phyloP scores from a whole-genome alignment of 2,113 vertebrate species.

The Toxotes chatareus region DNA sequence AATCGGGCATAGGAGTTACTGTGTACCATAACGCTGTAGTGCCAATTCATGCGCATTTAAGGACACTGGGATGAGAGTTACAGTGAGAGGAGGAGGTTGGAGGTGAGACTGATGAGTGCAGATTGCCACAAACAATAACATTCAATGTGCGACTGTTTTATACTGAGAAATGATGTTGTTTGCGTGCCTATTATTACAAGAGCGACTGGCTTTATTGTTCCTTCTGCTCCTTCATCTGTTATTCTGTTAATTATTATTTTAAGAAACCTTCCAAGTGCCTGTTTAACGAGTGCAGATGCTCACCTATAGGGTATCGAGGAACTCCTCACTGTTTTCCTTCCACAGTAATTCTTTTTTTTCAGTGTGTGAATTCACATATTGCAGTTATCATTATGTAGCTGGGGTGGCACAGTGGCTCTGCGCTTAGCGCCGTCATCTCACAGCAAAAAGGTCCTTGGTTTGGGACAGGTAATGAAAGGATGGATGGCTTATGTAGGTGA shows the following conservation, averaged over 20 bases:
- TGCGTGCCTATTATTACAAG: neutral
- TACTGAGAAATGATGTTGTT: neutral
- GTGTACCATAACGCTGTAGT: slow-evolving; percentile 6
- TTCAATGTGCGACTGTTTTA: slow-evolving; percentile 15
- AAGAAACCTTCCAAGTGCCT: neutral
- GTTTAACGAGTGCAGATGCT: neutral
- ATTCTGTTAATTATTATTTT: neutral
- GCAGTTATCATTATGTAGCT: slow-evolving; percentile 7
- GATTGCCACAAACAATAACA: slow-evolving; percentile 46
- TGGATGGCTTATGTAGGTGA: slow-evolving; percentile 9
- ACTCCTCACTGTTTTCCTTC: neutral
- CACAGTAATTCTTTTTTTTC: neutral
- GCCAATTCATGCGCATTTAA: slow-evolving; percentile 38
- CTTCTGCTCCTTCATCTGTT: neutral
- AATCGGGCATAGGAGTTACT: slow-evolving; percentile 45
- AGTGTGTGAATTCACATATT: neutral
- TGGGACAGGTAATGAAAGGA: neutral
- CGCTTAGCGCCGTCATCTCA: slow-evolving; percentile 6
- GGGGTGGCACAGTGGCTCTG: neutral
- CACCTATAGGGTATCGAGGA: neutral
- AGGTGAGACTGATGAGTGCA: slow-evolving; percentile 49
- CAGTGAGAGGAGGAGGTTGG: slow-evolving; percentile 41
- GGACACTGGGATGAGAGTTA: slow-evolving; percentile 21
- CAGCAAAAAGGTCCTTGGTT: slow-evolving; percentile 13
- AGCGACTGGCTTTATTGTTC: neutral